Base-by-base conservation (phyloP, 2,888 invertebrate species). In the Archips crataeganus region DNA sequence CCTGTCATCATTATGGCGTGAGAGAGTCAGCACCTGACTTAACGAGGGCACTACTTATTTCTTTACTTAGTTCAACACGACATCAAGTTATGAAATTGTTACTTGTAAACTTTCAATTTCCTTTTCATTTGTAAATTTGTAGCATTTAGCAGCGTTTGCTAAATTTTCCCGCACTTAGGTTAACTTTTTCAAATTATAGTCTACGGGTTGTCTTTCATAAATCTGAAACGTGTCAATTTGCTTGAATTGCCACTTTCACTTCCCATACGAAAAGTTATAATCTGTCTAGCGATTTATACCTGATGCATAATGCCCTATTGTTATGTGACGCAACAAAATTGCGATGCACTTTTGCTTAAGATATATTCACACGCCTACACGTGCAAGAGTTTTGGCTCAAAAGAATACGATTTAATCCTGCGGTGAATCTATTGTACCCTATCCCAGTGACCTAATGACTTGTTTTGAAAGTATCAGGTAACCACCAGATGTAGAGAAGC, bases 401-500 rank as follows among this genome's bases (percentile, higher is more conserved):
- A 68, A 75, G 67, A 51, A 75, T 47, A 63, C 66, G 67, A 62
- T 74, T 57, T 67, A 67, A 70, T 61, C 62, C 62, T 70, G 70
- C 72, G 78, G 77, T 78, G 49, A 64, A 75, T 57, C 76, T 77
- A 84, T 87, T 88, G 84, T 87, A 80, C 79, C 74, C 79, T 78
- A 87, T 85, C 85, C 83, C 80, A 80, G 81, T 87, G 86, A 89
- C 89, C 89, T 85, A 87, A 87, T 91, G 89, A 89, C 90, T 88
- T 83, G 86, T 87, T 89, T 89, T 85, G 85, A 85, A 82, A 82
- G 82, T 90, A 90, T 92, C 92, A 91, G 87, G 89, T 92, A 89
- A 87, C 91, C 76, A 85, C 86, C 92, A 93, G 90, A 91, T 92
- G 92, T 80, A 84, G 81, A 79, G 87, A 90, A 89, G 87, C 89